phyloP scores from a whole-genome alignment of 64 coral and sea anemone genomes.

The Stichodactyla mertensii region DNA sequence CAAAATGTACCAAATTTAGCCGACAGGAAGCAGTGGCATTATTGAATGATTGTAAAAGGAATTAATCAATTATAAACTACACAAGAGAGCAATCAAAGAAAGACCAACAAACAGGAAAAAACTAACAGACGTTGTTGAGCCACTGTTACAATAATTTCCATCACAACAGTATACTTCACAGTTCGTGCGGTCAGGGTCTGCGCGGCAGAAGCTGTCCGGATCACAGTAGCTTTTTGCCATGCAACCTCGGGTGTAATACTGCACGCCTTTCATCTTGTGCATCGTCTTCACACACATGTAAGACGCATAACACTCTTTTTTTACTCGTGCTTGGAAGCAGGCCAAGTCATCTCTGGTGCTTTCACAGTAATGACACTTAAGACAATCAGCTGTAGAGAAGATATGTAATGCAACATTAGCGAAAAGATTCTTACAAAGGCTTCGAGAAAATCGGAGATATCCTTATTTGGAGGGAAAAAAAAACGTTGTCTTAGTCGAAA shows the following conservation, averaged over 20 bases:
- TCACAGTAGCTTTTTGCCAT: constrained; percentile 10
- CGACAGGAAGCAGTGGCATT: no score
- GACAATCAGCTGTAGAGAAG: background rate
- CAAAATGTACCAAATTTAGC: no score
- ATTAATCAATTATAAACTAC: background rate
- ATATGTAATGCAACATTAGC: background rate
- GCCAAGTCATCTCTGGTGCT: background rate
- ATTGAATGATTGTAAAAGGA: no score
- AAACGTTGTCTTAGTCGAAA: no score
- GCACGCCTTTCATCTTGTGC: background rate
- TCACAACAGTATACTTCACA: constrained; percentile 32
- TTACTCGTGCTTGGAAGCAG: background rate
- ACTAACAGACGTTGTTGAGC: background rate
- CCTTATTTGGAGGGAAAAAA: no score
- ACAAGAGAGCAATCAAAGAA: background rate
- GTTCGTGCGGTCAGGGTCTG: constrained; percentile 9
- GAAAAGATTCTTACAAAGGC: no score
- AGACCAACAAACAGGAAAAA: background rate
- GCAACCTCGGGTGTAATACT: background rate
- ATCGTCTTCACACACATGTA: constrained; percentile 8
- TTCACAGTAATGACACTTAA: constrained; percentile 32
- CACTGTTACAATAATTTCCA: constrained; percentile 2
- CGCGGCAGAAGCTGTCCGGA: constrained; percentile 14
- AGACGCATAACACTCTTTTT: constrained; percentile 9
- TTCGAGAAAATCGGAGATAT: no score